Base-by-base conservation (phyloP, 1,140 invertebrate genomes). In the Probaryconus sp. region DNA sequence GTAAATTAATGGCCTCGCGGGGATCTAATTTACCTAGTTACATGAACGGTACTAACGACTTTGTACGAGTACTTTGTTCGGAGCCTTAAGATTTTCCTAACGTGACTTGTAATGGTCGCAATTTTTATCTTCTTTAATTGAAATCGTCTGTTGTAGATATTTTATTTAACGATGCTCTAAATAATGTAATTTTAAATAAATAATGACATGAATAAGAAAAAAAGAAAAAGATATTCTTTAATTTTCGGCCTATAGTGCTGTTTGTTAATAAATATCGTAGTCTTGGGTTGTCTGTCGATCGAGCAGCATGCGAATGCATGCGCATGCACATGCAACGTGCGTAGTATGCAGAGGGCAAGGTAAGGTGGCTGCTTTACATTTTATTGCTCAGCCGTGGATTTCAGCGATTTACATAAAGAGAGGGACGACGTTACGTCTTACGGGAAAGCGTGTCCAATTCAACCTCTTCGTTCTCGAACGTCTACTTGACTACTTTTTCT, bases 341-440 rank as follows among this genome's bases (percentile, higher is more conserved):
- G 33, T 60, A 50, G 43, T 35, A 42, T 55, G 63, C 50, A 45
- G 4, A 17, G 18, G 5, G 31, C 10, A 48, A 40, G 42, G 20
- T 45, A n/a, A n/a, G n/a, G n/a, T n/a, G n/a, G 53, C 73, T 79
- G 50, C 56, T 81, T 81, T 81, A 76, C 77, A 81, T 79, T 79
- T 81, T 79, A 81, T 79, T 81, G 78, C 78, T 63, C 63, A 48
- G 38, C 43, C 67, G 30, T 69, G 72, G 73, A 77, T 80, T 75
- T 67, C 37, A 17, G 48, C 47, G 74, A 79, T 79, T 79, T 76
- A 48, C 69, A 76, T 79, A 70, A 67, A 74, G 60, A 76, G 55
- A 71, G 58, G 63, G 60, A 61, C 63, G 50, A 48, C 45, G 30
- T 48, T 47, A 47, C 17, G 31, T 63, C 48, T 33, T 43, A 60